These are phyloP conservation scores for Augochlorella aurata DNA, from an alignment of 2,888 invertebrate species.

Conservation along the genomic window DNA sequence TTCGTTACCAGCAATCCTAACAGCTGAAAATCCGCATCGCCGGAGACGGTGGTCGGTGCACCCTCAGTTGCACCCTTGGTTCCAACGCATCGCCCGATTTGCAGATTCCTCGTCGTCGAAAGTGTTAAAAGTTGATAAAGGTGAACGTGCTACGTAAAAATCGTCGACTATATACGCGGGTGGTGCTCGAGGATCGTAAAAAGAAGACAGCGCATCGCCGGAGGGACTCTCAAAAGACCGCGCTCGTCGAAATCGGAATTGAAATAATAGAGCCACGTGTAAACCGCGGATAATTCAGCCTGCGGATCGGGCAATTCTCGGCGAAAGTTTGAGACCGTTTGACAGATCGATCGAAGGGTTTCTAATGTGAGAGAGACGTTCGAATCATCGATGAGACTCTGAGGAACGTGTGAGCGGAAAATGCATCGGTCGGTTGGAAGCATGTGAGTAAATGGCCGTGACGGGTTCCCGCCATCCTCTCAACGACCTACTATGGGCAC, in stretches of 20 bases:
- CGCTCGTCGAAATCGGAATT: too few relatives aligned
- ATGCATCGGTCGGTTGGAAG: constrained; percentile 60
- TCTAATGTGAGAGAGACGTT: constrained; percentile 40
- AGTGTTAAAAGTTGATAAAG: not conserved
- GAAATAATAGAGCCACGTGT: too few relatives aligned
- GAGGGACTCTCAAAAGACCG: not conserved
- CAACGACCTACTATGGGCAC: constrained; percentile 83
- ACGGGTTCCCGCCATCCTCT: constrained; percentile 73
- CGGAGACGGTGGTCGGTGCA: too few relatives aligned
- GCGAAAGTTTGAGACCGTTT: too few relatives aligned
- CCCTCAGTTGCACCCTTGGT: too few relatives aligned
- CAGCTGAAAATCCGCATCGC: too few relatives aligned
- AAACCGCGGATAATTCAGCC: too few relatives aligned
- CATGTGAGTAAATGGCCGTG: constrained; percentile 81
- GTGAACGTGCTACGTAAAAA: constrained; percentile 17
- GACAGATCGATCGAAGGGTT: not conserved
- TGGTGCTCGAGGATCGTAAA: not conserved
- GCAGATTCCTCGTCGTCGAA: constrained; percentile 2
- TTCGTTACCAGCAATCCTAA: too few relatives aligned
- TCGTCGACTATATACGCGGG: constrained; percentile 6
- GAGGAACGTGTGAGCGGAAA: constrained; percentile 21
- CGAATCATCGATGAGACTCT: constrained; percentile 10
- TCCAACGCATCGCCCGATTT: not conserved
- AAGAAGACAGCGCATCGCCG: not conserved
- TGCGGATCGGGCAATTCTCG: too few relatives aligned